phyloP scores from a whole-genome alignment of 2,797 vertebrate genomes.

The Trematomus bernacchii region DNA sequence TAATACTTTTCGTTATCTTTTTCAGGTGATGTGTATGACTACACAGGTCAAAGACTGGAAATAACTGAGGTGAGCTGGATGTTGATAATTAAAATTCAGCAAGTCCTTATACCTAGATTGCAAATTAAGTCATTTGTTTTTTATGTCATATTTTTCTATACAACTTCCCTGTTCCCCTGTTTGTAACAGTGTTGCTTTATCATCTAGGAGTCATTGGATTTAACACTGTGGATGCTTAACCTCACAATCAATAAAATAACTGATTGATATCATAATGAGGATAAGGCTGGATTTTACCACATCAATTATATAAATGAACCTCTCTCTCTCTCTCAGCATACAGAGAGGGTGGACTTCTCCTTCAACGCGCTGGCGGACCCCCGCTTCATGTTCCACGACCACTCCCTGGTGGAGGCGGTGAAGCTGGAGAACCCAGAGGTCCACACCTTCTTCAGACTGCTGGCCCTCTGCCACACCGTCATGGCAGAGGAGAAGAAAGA shows the following conservation, averaged over 20 bases:
- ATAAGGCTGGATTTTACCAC: not conserved
- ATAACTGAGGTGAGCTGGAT: slow-evolving; percentile 86
- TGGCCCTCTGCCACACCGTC: slow-evolving; percentile 95
- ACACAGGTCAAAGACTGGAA: slow-evolving; percentile 84
- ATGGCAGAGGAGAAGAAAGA: slow-evolving; percentile 94
- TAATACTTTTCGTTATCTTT: not conserved
- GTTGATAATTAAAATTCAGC: not conserved
- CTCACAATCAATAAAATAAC: not conserved
- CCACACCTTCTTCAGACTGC: slow-evolving; percentile 91
- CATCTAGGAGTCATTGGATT: not conserved
- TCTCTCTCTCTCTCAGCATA: slow-evolving; percentile 78
- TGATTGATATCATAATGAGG: not conserved
- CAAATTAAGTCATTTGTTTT: not conserved
- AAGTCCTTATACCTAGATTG: not conserved
- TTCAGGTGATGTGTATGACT: slow-evolving; percentile 87
- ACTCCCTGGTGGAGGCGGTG: slow-evolving; percentile 90
- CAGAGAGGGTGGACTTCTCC: slow-evolving; percentile 91
- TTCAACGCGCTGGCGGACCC: slow-evolving; percentile 91
- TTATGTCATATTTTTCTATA: too few relatives aligned
- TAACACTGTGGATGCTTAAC: not conserved
- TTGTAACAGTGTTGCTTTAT: not conserved
- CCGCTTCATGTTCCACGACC: slow-evolving; percentile 92
- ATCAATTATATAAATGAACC: too few relatives aligned
- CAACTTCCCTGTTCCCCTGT: not conserved
- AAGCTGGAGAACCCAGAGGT: slow-evolving; percentile 84